Evolutionary conservation across 2,113 vertebrate species (phyloP).

Genomic region (Rynchops niger): DNA sequence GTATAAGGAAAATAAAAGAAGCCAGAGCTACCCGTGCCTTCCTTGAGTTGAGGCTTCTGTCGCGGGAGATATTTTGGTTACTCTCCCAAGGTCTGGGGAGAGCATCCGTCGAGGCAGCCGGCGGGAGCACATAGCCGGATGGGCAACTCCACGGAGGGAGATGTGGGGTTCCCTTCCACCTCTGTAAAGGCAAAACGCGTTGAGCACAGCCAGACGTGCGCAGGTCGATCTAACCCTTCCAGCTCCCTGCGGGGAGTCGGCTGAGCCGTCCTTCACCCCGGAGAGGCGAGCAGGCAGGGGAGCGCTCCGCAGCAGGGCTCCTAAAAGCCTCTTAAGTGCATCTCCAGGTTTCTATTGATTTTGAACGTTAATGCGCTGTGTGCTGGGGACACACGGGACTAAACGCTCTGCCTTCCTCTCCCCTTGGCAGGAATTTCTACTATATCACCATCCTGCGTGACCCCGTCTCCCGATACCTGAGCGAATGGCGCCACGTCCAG

Average conservation of each 20-base stretch:
- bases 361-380: fast-evolving
- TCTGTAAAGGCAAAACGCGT: background rate
- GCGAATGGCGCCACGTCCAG: slow-evolving; percentile 97
- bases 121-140: fast-evolving
- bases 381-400: background rate
- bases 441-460: slow-evolving; percentile 97
- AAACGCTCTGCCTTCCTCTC: slow-evolving; percentile 10
- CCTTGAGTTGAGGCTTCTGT: background rate
- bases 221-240: background rate
- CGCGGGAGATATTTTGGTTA: background rate
- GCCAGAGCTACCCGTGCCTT: background rate
- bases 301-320: background rate
- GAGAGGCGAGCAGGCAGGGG: fast-evolving
- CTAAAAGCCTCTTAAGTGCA: background rate
- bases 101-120: too few relatives aligned
- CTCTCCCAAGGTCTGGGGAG: background rate
- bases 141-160: background rate
- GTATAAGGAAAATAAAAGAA: background rate
- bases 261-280: background rate
- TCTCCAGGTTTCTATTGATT: background rate
- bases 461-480: slow-evolving; percentile 93
- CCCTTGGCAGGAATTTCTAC: slow-evolving; percentile 87
- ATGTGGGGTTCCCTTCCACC: background rate
- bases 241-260: fast-evolving
- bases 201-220: background rate